These are phyloP conservation scores for Temnothorax unifasciatus DNA, from an alignment of 2,888 invertebrate genomes.

Conservation along the genomic window DNA sequence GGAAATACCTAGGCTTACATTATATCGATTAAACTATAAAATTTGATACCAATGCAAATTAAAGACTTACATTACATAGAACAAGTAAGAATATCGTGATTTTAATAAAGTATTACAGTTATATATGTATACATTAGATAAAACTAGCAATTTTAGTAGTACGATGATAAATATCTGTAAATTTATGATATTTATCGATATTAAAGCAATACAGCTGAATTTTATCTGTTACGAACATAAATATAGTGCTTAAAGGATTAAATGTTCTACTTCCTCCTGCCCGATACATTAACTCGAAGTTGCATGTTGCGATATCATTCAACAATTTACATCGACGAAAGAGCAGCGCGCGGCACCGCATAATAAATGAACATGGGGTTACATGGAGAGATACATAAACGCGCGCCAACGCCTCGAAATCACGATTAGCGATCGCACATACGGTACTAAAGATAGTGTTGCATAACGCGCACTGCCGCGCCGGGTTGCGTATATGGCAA, in stretches of 20 bases:
- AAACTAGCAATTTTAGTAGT: neutral
- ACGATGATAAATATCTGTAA: neutral
- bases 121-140: neutral
- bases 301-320: slow-evolving; percentile 28
- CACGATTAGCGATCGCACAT: slow-evolving; percentile 51
- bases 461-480: slow-evolving; percentile 44
- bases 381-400: slow-evolving; percentile 40
- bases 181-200: neutral
- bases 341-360: neutral
- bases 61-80: neutral
- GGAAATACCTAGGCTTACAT: neutral
- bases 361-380: slow-evolving; percentile 47
- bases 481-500: slow-evolving; percentile 24
- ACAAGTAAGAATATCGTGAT: neutral
- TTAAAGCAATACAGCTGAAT: neutral
- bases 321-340: slow-evolving; percentile 35
- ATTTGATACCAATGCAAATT: neutral
- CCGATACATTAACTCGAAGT: slow-evolving; percentile 6
- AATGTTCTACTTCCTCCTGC: slow-evolving; percentile 1
- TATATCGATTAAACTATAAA: neutral
- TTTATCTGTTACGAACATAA: neutral
- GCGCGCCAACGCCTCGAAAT: slow-evolving; percentile 42
- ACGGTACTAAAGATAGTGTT: slow-evolving; percentile 47
- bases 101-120: neutral
- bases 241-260: neutral